Evolutionary conservation across 2,113 vertebrate genomes (phyloP), one percentile per base, ranked within the genome.

Genomic region (Petaurus breviceps): DNA sequence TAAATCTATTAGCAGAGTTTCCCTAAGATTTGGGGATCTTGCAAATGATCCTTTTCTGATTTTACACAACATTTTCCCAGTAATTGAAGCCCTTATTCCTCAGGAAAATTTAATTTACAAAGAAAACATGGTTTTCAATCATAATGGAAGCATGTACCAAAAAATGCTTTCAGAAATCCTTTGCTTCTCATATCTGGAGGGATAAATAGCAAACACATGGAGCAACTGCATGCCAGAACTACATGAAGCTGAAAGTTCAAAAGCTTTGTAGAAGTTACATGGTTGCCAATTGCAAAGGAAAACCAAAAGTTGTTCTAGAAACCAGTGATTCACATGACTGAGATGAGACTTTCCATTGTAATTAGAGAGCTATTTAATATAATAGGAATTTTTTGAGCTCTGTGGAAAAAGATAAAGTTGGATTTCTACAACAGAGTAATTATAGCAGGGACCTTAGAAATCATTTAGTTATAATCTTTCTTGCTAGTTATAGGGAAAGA

Each of bases 41-140:
- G 68, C 24, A 90, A n/a, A 93, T 52, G 31, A n/a, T n/a, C n/a
- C n/a, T 89, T 95, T 96, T 91, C n/a, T 93, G 84, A 53, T 47
- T 91, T 51, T 51, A 96, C 61, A 51, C 0, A 90, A 0, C 28
- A 91, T 37, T 94, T 6, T 23, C 3, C 50, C 37, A 84, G 68
- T 95, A 89, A 89, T 92, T 94, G 57, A 94, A 68, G 57, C 0
- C 28, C 93, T 84, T 95, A 9, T 61, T 90, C 84, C 92, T 51
- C 94, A 94, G 92, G 47, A 1, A 10, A 91, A 92, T 91, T 94
- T 94, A 55, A 57, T 89, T 1, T 54, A 84, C 22, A 95, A 61
- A 5, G 95, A n/a, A 26, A 92, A 89, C 24, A 47, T 22, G 25
- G 51, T 51, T 95, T 23, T 89, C 25, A 57, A 23, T 90, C 19